A percentile compares a stretch with the other conserved stretches of the same genome.
These are phyloP conservation scores for Phylloscopus collybita DNA, from an alignment of 2,797 vertebrate genomes.

Conservation along the genomic window DNA sequence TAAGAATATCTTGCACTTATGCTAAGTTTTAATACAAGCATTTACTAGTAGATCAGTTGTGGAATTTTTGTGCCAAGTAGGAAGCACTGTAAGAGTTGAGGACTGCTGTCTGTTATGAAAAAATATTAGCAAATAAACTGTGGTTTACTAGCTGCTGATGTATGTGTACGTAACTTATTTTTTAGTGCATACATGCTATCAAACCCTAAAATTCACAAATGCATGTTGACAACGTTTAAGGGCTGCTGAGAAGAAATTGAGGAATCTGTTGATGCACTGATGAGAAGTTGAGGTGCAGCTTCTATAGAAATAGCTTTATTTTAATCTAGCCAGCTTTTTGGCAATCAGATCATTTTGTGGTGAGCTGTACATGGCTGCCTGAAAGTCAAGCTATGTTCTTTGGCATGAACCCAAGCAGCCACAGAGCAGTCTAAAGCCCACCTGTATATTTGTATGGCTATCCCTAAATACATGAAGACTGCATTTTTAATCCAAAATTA, in stretches of 20 bases:
- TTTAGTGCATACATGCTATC: neutral
- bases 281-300: neutral
- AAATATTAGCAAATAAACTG: neutral
- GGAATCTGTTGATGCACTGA: neutral
- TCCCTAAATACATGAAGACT: neutral
- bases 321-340: neutral
- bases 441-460: neutral
- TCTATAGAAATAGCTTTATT: neutral
- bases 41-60: neutral
- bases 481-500: neutral
- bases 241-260: neutral
- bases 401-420: neutral
- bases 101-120: neutral
- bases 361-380: neutral
- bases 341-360: neutral
- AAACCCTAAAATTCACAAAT: neutral
- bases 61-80: neutral
- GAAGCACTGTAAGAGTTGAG: neutral
- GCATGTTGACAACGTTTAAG: accelerated
- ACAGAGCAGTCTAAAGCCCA: neutral
- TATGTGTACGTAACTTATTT: neutral
- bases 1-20: neutral
- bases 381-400: neutral
- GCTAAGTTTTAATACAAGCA: neutral
- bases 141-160: neutral